These are phyloP conservation scores for Leptarthrus brevirostris DNA, from an alignment of 2,888 invertebrate genomes.

Conservation along the genomic window DNA sequence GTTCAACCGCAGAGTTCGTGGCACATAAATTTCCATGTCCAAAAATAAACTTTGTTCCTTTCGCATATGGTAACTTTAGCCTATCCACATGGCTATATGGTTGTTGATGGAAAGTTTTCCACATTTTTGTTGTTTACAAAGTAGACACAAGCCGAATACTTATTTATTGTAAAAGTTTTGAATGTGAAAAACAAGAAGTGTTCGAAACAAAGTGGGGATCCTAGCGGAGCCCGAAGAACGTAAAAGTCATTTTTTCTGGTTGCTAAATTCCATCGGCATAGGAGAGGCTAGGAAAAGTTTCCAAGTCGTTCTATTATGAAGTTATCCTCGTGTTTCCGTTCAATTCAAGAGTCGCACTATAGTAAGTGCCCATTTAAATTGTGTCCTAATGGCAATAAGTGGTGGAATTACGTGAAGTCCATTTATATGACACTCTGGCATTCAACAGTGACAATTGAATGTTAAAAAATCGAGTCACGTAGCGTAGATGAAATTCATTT, in stretches of 20 bases:
- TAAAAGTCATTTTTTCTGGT: no score
- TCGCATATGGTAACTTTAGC: background rate
- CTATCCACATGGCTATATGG: background rate
- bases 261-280: no score
- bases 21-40: background rate
- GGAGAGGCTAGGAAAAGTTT: background rate
- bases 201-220: background rate
- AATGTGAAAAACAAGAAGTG: background rate
- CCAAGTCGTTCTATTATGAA: constrained; percentile 15
- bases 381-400: constrained; percentile 29
- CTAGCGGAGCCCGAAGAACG: background rate
- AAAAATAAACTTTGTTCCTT: background rate
- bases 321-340: constrained; percentile 19
- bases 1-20: background rate
- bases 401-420: constrained; percentile 34
- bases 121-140: background rate
- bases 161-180: background rate
- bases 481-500: constrained; percentile 21
- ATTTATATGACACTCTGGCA: constrained; percentile 22
- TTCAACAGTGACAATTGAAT: constrained; percentile 16
- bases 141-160: background rate
- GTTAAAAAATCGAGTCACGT: constrained; percentile 40
- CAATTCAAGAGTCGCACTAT: constrained; percentile 1
- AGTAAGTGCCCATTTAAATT: constrained; percentile 28
- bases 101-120: background rate